phyloP scores from a whole-genome alignment of 1,140 invertebrate species.

The Heliconius hermathena region DNA sequence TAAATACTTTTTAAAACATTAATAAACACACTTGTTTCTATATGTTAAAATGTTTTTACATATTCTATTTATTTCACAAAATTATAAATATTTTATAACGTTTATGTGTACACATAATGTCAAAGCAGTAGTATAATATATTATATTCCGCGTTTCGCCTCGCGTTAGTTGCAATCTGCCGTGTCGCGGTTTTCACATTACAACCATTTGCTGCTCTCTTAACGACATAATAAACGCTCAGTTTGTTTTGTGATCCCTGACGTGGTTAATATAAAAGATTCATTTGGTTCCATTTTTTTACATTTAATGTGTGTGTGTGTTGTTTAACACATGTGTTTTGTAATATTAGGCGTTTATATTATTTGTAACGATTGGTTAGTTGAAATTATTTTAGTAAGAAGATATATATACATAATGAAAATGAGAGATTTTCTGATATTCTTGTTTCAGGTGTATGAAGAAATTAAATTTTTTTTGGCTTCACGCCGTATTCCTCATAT shows the following conservation, averaged over 20 bases:
- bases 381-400: too few species aligned
- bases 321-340: not conserved
- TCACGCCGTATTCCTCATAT: too few species aligned
- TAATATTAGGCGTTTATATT: not conserved
- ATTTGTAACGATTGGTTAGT: too few species aligned
- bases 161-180: conserved; percentile 46
- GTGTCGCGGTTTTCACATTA: conserved; percentile 52
- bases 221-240: conserved; percentile 56
- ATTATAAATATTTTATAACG: conserved; percentile 2
- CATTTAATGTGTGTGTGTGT: too few species aligned
- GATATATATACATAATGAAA: too few species aligned
- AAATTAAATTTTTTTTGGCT: too few species aligned
- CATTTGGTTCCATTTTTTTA: not conserved
- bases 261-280: conserved; percentile 20
- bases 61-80: not conserved
- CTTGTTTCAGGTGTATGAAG: too few species aligned
- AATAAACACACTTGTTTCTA: not conserved
- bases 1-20: too few species aligned
- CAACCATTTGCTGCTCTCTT: conserved; percentile 49
- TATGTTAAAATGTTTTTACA: not conserved
- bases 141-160: not conserved
- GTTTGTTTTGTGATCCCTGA: conserved; percentile 33
- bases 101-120: not conserved
- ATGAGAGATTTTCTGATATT: too few species aligned
- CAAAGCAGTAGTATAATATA: conserved; percentile 2